Conservation (phyloP, 2,113 vertebrate genomes). For the Pangasianodon hypophthalmus region DNA sequence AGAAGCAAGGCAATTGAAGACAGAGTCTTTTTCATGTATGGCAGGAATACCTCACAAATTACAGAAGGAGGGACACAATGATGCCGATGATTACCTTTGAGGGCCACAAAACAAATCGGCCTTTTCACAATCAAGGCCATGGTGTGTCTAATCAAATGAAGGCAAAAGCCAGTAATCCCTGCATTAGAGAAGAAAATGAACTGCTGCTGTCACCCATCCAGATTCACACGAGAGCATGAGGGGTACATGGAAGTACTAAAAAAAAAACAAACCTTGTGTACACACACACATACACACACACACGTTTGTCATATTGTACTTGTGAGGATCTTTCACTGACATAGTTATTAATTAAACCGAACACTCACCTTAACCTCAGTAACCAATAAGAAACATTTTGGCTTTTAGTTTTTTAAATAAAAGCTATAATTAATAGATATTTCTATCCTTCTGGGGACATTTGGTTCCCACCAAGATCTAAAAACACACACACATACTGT, state of each 20-base stretch:
- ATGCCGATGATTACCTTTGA: constrained; percentile 56
- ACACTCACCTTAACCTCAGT: neutral
- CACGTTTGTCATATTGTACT: neutral
- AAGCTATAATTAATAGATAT: neutral
- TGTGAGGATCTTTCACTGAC: neutral
- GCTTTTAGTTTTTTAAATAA: neutral
- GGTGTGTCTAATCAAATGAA: constrained; percentile 60
- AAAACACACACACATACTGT: neutral
- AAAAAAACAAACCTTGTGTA: neutral
- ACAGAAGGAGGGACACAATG: constrained; percentile 57
- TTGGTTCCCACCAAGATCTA: neutral
- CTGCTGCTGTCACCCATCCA: constrained; percentile 47
- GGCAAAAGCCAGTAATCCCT: constrained; percentile 58
- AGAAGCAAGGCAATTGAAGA: constrained; percentile 36
- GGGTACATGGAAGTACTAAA: constrained; percentile 8
- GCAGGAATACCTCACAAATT: constrained; percentile 57
- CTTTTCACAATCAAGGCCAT: constrained; percentile 58
- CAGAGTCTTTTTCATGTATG: constrained; percentile 49
- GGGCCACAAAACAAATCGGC: constrained; percentile 55
- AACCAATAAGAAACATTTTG: neutral
- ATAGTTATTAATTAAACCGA: neutral
- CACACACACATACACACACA: constrained; percentile 12
- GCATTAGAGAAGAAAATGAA: constrained; percentile 51
- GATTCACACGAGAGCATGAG: constrained; percentile 31
- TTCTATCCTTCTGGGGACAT: neutral